Percentiles rank a stretch among this genome's conserved stretches.
These are phyloP conservation scores for Ostrea edulis DNA, from an alignment of 1,140 invertebrate species.

Conservation along the genomic window DNA sequence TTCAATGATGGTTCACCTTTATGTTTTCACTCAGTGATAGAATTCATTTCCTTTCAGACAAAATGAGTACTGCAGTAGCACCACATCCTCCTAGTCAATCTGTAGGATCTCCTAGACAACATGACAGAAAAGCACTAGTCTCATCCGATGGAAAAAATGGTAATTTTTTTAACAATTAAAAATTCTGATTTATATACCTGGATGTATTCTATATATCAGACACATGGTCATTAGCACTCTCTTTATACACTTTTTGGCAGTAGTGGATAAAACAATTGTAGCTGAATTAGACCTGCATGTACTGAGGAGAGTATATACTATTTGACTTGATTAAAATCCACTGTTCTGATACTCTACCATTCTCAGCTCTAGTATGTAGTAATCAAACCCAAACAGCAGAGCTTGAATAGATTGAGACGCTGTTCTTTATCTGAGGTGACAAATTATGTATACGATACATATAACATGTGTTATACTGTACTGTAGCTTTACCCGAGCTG, in stretches of 20 bases:
- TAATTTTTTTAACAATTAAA: not conserved
- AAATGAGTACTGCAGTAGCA: slow-evolving; percentile 54
- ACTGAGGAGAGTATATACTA: too few species aligned
- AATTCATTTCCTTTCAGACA: not conserved
- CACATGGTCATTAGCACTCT: too few species aligned
- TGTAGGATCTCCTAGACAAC: slow-evolving; percentile 42
- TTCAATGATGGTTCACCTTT: too few species aligned
- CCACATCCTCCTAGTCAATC: slow-evolving; percentile 32
- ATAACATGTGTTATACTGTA: not conserved
- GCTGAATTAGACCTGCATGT: too few species aligned
- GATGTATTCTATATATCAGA: too few species aligned
- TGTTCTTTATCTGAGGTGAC: not conserved
- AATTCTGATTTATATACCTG: not conserved
- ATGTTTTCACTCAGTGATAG: too few species aligned
- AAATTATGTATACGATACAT: not conserved
- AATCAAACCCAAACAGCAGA: too few species aligned
- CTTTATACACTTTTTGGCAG: too few species aligned
- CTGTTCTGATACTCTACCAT: too few species aligned
- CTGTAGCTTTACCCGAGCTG: slow-evolving; percentile 66
- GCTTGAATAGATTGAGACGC: not conserved
- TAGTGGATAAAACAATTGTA: too few species aligned
- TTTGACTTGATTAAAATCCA: too few species aligned
- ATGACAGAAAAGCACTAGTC: slow-evolving; percentile 37
- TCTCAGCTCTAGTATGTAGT: too few species aligned
- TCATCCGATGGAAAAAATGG: not conserved